These are phyloP conservation scores for Lampris megalopsis DNA, from an alignment of 2,113 vertebrate genomes.

Conservation along the genomic window DNA sequence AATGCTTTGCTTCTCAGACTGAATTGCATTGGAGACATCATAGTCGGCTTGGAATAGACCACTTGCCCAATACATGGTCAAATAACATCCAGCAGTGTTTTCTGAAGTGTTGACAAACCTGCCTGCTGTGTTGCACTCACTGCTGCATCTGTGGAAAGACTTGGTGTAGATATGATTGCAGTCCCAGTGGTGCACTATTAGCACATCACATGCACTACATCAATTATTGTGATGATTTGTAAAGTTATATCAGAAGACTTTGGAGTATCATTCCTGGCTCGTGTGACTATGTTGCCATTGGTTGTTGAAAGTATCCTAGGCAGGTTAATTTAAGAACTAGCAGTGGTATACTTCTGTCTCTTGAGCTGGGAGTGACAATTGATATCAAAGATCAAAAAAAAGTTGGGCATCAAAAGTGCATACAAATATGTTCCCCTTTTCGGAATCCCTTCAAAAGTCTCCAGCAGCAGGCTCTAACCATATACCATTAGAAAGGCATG, in stretches of 20 bases:
- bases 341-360: no score
- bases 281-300: background rate
- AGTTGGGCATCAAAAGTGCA: no score
- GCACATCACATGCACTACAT: background rate
- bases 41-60: slow-evolving; percentile 42
- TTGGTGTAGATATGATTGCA: slow-evolving; percentile 31
- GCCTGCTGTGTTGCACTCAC: slow-evolving; percentile 16
- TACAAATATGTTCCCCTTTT: no score
- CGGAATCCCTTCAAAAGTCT: no score
- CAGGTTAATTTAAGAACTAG: no score
- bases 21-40: slow-evolving; percentile 49
- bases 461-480: no score
- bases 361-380: no score
- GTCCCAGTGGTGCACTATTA: background rate
- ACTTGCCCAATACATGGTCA: slow-evolving; percentile 30
- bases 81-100: slow-evolving; percentile 44
- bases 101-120: slow-evolving; percentile 52
- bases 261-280: background rate
- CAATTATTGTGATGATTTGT: slow-evolving; percentile 8
- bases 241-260: slow-evolving; percentile 10
- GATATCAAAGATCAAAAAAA: no score
- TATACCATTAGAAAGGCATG: no score
- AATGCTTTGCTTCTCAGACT: slow-evolving; percentile 60
- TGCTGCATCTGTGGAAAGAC: slow-evolving; percentile 25
- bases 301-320: slow-evolving; percentile 9